Evolutionary conservation across 1,140 invertebrate genomes (phyloP).

Genomic region (Drosophila ananassae): DNA sequence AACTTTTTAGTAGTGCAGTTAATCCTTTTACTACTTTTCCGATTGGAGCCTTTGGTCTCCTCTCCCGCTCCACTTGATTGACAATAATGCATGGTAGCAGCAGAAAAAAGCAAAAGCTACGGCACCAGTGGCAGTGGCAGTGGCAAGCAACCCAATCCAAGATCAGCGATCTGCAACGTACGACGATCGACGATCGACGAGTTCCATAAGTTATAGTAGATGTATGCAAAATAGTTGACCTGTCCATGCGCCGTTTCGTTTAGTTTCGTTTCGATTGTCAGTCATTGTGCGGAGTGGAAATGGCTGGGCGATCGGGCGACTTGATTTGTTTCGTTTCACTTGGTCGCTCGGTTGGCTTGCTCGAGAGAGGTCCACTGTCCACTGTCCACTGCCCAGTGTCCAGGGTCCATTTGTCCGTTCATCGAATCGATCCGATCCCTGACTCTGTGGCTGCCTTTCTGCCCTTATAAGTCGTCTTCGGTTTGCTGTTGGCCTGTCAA

Average conservation of each 20-base stretch:
- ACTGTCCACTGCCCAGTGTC: conserved; percentile 6
- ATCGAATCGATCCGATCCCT: conserved; percentile 45
- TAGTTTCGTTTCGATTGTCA: conserved; percentile 55
- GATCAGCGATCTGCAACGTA: conserved; percentile 61
- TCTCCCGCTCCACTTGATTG: conserved; percentile 69
- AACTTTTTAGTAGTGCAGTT: conserved; percentile 43
- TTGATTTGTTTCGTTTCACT: conserved; percentile 83
- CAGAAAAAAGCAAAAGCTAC: conserved; percentile 41
- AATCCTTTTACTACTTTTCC: conserved; percentile 73
- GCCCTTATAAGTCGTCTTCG: conserved; percentile 76
- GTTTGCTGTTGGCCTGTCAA: conserved; percentile 79
- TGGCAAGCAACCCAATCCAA: conserved; percentile 30
- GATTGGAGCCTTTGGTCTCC: conserved; percentile 17
- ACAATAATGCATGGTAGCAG: conserved; percentile 83
- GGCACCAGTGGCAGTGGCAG: conserved; percentile 16
- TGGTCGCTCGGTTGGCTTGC: conserved; percentile 46
- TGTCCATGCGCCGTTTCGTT: conserved; percentile 72
- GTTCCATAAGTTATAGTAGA: conserved; percentile 78
- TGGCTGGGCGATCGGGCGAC: conserved; percentile 56
- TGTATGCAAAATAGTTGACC: conserved; percentile 83
- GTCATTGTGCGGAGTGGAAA: conserved; percentile 61
- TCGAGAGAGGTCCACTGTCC: conserved; percentile 17
- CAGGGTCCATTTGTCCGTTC: conserved; percentile 21
- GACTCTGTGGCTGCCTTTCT: conserved; percentile 54
- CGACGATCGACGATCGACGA: conserved; percentile 63